Conservation (phyloP, 2,113 vertebrate genomes). For the Nothoprocta pentlandii region DNA sequence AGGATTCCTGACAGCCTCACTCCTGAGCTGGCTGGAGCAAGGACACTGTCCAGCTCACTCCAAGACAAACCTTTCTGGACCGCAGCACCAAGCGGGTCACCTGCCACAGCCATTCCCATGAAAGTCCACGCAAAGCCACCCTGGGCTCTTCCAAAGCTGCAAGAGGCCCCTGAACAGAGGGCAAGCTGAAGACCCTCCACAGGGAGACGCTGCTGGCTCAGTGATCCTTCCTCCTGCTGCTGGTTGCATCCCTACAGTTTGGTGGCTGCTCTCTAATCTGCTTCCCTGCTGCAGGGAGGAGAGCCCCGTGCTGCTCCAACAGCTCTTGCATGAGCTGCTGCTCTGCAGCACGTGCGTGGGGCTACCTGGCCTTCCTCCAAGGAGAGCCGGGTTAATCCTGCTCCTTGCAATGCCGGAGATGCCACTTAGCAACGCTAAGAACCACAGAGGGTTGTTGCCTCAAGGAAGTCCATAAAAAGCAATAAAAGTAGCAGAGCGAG, state of each 20-base stretch:
- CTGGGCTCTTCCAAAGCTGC: background rate
- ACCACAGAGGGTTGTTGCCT: fast-evolving
- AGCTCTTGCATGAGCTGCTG: background rate
- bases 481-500: background rate
- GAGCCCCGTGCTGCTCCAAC: background rate
- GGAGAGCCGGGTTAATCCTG: background rate
- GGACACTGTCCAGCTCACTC: background rate
- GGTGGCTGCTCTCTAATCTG: background rate
- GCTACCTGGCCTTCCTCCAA: background rate
- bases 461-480: background rate
- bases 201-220: background rate
- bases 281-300: background rate
- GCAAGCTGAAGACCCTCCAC: background rate
- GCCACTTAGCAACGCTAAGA: fast-evolving
- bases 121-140: background rate
- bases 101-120: too few relatives aligned
- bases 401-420: background rate
- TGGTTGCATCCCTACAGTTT: background rate
- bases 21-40: background rate
- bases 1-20: background rate
- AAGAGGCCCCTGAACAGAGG: background rate
- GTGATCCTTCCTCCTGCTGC: background rate
- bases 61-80: too few relatives aligned
- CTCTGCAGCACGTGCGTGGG: background rate
- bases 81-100: too few relatives aligned